Conservation (phyloP, 2,113 vertebrate genomes). For the Pogonocichla stellata region DNA sequence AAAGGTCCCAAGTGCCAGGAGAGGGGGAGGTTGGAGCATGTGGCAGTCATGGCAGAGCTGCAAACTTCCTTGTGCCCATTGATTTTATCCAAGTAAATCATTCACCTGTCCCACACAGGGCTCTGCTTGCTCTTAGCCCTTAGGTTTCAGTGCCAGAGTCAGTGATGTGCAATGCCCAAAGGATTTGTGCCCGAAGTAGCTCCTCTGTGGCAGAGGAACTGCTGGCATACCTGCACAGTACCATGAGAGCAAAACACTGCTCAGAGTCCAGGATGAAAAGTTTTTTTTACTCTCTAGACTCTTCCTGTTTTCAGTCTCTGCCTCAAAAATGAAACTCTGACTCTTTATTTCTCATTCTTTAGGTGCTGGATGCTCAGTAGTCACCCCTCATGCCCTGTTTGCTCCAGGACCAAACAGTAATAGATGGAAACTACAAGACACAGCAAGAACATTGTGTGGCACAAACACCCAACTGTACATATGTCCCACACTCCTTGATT, state of each 20-base stretch:
- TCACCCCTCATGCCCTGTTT: background rate
- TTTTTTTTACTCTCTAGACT: background rate
- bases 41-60: accelerated
- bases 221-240: background rate
- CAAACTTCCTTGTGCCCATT: accelerated
- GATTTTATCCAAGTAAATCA: background rate
- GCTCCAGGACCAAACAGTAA: background rate
- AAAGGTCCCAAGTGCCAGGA: accelerated
- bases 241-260: background rate
- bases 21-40: accelerated
- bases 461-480: background rate
- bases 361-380: background rate
- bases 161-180: background rate
- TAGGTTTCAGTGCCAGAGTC: background rate
- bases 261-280: background rate
- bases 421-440: background rate
- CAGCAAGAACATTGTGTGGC: background rate
- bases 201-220: background rate
- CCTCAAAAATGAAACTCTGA: background rate
- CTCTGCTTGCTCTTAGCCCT: background rate
- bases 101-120: background rate
- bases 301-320: background rate
- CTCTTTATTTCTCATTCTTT: background rate
- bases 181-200: background rate
- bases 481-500: background rate